A percentile compares a stretch with the other conserved stretches of the same genome.
Conservation (phyloP, 2,888 invertebrate genomes). For the Drosophila meridionalis region DNA sequence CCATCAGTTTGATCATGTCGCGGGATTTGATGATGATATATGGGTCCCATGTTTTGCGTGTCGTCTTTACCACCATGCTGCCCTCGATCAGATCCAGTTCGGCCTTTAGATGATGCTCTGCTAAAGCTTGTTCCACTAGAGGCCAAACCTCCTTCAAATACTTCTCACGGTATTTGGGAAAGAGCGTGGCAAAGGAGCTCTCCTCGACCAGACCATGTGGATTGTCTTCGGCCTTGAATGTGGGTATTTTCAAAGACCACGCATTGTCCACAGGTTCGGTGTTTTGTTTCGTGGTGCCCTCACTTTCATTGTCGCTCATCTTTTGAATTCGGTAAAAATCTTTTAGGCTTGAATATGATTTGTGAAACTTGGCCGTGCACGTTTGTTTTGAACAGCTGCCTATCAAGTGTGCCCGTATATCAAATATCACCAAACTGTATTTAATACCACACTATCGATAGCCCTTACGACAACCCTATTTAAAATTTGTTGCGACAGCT, state of each 20-base stretch:
- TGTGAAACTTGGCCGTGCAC: constrained; percentile 39
- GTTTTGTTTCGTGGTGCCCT: constrained; percentile 64
- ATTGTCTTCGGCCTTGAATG: constrained; percentile 95
- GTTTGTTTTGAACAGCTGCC: constrained; percentile 62
- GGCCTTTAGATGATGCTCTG: constrained; percentile 92
- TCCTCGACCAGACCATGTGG: constrained; percentile 93
- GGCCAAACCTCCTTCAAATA: constrained; percentile 98
- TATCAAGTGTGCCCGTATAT: constrained; percentile 19
- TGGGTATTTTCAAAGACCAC: constrained; percentile 94
- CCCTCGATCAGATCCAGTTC: constrained; percentile 97
- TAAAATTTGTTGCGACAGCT: neutral
- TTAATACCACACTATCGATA: neutral
- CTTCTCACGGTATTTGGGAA: constrained; percentile 98
- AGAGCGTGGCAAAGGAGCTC: constrained; percentile 97
- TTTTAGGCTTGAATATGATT: constrained; percentile 5
- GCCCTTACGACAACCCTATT: no score
- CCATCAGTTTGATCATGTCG: constrained; percentile 97
- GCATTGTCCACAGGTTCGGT: constrained; percentile 91
- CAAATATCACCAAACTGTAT: neutral
- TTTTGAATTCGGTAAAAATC: neutral
- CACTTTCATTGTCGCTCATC: constrained; percentile 81
- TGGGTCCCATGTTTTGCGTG: constrained; percentile 99
- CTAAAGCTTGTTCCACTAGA: constrained; percentile 93
- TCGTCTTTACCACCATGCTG: constrained; percentile 97
- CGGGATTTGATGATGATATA: constrained; percentile 98